Base-by-base conservation (phyloP, 2,888 invertebrate genomes). In the Lepetodrilus schrolli region DNA sequence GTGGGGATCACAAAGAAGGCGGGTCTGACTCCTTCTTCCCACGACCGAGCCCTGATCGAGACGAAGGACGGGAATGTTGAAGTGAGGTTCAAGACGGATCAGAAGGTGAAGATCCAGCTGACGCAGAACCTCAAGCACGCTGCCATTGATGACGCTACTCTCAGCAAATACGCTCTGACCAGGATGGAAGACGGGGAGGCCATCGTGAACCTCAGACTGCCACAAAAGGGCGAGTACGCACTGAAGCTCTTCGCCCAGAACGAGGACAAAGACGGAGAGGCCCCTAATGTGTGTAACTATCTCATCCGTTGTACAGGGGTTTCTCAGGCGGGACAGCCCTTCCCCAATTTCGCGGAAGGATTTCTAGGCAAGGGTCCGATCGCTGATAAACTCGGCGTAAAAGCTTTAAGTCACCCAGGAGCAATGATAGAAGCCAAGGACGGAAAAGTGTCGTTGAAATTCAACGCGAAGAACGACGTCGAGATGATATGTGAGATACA, bases 211-310 rank as follows among this genome's bases (percentile, higher is more conserved):
- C 74, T 89, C 7, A 81, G 89, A 1, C 78, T 89, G 1, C 88
- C 89, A 20, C 82, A 86, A 74, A 80, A 80, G 30, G 89, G 89
- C 21, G 87, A 85, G 72, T 84, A 82, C 73, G 89, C 89, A 0
- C 82, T 88, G 17, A 86, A 88, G 70, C 76, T 90, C 70, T 89
- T 84, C 75, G 87, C 87, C n/a, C 85, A 86, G 68, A 84, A 83
- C 8, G 80, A 81, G 17, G 84, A 81, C 1, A 79, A 83, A n/a
- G 82, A 82, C 48, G 89, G 88, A 0, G 82, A 83, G 13, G 84
- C 88, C 4, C 82, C 83, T 3, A 90, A 90, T 70, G 88, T 89
- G 4, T 83, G 88, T 70, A 90, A 90, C 78, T 90, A 90, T 75
- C 78, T 90, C 8, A 83, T 89, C 68, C 80, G 83, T 66, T 84